Conservation (phyloP, 2,113 vertebrate species). For the Sinosuthora webbiana region DNA sequence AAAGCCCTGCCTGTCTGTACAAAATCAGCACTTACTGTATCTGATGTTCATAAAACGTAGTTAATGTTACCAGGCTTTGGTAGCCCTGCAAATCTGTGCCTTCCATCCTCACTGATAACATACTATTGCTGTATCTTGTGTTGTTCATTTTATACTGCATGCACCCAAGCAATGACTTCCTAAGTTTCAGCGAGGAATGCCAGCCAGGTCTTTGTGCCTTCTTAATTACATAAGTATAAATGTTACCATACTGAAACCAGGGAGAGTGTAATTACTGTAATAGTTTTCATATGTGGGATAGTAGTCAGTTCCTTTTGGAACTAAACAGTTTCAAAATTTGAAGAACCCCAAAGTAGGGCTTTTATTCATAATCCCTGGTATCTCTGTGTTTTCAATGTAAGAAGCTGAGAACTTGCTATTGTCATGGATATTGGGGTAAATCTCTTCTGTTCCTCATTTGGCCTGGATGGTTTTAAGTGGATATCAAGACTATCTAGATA, state of each 20-base stretch:
- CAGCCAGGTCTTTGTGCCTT: background rate
- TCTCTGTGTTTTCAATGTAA: background rate
- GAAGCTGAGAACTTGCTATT: background rate
- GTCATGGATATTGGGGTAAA: background rate
- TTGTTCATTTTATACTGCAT: background rate
- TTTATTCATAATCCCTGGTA: background rate
- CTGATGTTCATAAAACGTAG: background rate
- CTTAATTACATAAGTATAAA: background rate
- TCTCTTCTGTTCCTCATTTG: background rate
- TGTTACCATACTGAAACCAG: background rate
- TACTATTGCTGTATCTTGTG: background rate
- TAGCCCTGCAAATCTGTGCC: background rate
- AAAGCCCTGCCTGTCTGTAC: background rate
- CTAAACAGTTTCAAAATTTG: background rate
- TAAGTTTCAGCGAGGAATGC: background rate
- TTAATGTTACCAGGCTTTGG: background rate
- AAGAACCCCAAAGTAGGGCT: background rate
- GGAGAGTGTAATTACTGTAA: background rate
- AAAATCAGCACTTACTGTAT: background rate
- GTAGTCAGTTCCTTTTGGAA: background rate
- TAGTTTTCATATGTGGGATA: background rate
- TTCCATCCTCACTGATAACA: background rate
- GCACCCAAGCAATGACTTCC: rapidly evolving
- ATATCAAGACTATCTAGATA: background rate
- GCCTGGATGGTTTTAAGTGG: background rate